Evolutionary conservation across 2,888 invertebrate genomes (phyloP).

Genomic region (Leptopilina myrica): DNA sequence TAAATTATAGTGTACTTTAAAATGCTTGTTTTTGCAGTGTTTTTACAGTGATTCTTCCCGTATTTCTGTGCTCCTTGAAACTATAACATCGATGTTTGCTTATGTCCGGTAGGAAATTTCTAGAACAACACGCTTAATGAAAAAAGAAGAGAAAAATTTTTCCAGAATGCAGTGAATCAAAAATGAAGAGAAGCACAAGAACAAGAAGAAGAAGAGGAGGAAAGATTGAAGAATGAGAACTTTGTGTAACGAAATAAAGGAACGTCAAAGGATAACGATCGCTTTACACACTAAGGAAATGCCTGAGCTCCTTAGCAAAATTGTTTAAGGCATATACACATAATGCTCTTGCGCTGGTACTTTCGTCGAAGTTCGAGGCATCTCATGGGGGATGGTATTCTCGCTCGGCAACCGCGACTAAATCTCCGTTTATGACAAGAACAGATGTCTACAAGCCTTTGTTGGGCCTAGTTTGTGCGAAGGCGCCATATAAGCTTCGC

Average conservation of each 20-base stretch:
- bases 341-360: conserved; percentile 21
- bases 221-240: conserved; percentile 4
- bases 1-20: no score
- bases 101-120: no score
- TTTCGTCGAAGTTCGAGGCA: conserved; percentile 38
- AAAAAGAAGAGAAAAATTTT: no score
- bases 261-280: conserved; percentile 38
- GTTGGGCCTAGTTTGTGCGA: conserved; percentile 72
- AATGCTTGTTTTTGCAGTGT: no score
- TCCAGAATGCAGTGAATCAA: background rate
- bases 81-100: no score
- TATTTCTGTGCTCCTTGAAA: no score
- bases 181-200: background rate
- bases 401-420: conserved; percentile 59
- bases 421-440: conserved; percentile 74
- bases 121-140: no score
- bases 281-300: conserved; percentile 31
- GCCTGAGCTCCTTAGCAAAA: conserved; percentile 37
- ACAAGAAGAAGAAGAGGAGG: background rate
- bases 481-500: conserved; percentile 71
- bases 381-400: conserved; percentile 40
- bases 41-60: no score
- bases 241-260: conserved; percentile 36
- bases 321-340: conserved; percentile 30
- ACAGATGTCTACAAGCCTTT: conserved; percentile 75